Evolutionary conservation across 2,113 vertebrate genomes (phyloP).

Genomic region (human (Homo sapiens)): DNA sequence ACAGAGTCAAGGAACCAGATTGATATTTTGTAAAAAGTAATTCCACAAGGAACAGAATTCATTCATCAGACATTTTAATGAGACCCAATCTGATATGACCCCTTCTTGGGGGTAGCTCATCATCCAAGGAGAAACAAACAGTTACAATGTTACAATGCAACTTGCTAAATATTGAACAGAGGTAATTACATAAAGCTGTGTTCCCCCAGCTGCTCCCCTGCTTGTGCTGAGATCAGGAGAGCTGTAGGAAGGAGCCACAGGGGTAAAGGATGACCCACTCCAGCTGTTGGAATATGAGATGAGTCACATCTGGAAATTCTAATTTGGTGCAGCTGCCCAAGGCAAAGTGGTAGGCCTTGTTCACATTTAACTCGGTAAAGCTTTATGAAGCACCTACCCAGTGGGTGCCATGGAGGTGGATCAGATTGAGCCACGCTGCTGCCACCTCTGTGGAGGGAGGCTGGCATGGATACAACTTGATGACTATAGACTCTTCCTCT

Average conservation of each 20-base stretch:
- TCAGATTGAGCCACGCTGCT: neutral
- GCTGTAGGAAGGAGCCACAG: neutral
- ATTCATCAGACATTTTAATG: conserved; percentile 67
- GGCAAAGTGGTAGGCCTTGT: neutral
- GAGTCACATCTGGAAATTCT: neutral
- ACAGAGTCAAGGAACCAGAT: neutral
- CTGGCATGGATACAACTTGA: neutral
- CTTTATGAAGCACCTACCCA: neutral
- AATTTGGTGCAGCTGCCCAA: conserved; percentile 32
- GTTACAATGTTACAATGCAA: neutral
- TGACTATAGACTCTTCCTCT: neutral
- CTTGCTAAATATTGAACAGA: conserved; percentile 33
- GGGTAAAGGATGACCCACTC: neutral
- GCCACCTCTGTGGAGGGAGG: neutral
- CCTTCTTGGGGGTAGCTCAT: neutral
- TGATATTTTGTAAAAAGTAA: conserved; percentile 48
- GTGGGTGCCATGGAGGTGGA: neutral
- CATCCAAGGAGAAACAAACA: conserved; percentile 16
- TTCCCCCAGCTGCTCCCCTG: neutral
- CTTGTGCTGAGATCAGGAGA: neutral
- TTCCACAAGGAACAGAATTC: conserved; percentile 41
- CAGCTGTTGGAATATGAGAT: neutral
- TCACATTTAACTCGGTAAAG: neutral
- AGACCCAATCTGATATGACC: conserved; percentile 8
- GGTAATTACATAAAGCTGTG: conserved; percentile 2